Evolutionary conservation across 2,797 vertebrate species (phyloP).

Genomic region (Scleropages formosus): DNA sequence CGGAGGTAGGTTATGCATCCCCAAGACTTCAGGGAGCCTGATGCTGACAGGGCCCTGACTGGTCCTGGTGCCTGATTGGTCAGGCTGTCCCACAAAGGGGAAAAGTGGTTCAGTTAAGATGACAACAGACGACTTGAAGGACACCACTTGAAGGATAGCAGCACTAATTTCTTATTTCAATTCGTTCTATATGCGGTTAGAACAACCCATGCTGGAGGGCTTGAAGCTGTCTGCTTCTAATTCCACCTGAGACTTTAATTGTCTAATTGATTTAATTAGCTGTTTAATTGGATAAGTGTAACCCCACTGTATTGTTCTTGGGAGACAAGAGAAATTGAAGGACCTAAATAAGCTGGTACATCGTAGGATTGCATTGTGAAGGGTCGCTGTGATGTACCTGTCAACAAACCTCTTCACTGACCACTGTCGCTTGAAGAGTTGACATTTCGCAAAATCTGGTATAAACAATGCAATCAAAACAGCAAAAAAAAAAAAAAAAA

Average conservation of each 20-base stretch:
- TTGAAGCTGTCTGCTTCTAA: neutral
- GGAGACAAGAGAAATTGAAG: neutral
- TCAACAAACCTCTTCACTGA: neutral
- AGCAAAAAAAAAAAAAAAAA: neutral
- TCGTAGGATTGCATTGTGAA: neutral
- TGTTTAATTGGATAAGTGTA: slow-evolving; percentile 21
- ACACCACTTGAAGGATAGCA: neutral
- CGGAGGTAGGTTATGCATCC: neutral
- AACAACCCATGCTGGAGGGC: neutral
- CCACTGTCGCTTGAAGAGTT: neutral
- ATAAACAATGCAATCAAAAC: neutral
- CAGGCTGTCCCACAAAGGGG: too few species aligned
- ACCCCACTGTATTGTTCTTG: slow-evolving; percentile 3
- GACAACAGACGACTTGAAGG: neutral
- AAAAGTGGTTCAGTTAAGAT: too few species aligned
- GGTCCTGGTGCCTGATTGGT: neutral
- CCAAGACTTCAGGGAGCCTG: neutral
- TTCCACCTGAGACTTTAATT: slow-evolving; percentile 21
- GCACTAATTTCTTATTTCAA: neutral
- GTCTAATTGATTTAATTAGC: slow-evolving; percentile 27
- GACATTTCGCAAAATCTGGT: neutral
- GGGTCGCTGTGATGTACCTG: neutral
- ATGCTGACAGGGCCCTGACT: neutral
- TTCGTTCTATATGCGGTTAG: neutral
- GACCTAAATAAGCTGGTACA: neutral